phyloP scores from a whole-genome alignment of 2,888 invertebrate species.

The Drosophila buzzatii region DNA sequence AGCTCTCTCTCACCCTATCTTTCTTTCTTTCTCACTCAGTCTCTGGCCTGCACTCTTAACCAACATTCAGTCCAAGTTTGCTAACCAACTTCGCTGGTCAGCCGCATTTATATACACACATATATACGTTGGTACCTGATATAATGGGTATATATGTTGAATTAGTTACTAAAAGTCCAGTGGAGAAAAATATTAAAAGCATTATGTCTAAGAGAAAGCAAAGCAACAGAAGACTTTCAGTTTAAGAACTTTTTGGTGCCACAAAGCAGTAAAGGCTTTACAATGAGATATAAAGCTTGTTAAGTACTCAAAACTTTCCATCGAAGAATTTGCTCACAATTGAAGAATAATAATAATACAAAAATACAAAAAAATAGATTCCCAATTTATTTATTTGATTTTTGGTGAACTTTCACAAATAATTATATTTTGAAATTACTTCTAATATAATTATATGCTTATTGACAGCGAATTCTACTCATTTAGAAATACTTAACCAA shows the following conservation, averaged over 20 bases:
- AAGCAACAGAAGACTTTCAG: background rate
- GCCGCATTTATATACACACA: conserved; percentile 33
- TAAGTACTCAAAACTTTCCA: background rate
- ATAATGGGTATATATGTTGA: conserved; percentile 15
- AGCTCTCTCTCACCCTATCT: conserved; percentile 7
- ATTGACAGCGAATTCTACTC: too few species aligned
- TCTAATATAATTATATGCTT: too few species aligned
- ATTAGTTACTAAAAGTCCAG: background rate
- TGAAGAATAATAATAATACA: background rate
- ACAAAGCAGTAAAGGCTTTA: background rate
- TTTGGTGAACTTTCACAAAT: too few species aligned
- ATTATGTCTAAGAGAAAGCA: background rate
- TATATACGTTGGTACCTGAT: conserved; percentile 17
- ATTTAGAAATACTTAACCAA: too few species aligned
- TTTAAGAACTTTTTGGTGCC: background rate
- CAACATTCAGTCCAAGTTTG: conserved; percentile 45
- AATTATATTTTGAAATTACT: too few species aligned
- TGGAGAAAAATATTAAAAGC: background rate
- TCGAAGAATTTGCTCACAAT: background rate
- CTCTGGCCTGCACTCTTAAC: conserved; percentile 12
- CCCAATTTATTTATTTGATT: too few species aligned
- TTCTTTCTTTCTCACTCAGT: background rate
- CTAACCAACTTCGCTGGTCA: conserved; percentile 53
- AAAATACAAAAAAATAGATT: too few species aligned
- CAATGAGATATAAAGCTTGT: background rate